These are phyloP conservation scores for Oconnorella tubifera DNA, from an alignment of 2,888 invertebrate species.

Conservation along the genomic window DNA sequence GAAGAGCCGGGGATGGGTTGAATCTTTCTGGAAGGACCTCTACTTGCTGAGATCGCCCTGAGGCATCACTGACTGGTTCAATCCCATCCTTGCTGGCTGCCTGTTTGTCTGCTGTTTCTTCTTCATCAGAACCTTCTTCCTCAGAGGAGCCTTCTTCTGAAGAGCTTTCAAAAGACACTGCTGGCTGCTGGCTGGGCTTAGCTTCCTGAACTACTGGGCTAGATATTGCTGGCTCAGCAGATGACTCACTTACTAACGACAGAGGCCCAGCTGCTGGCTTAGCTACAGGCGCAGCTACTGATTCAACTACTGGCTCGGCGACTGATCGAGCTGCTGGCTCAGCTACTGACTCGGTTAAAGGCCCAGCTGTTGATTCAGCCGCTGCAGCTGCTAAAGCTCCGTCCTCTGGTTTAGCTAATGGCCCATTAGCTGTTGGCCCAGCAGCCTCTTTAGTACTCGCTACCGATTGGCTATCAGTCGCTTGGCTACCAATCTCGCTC, in stretches of 20 bases:
- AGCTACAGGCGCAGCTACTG: background rate
- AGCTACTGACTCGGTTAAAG: background rate
- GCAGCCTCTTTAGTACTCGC: background rate
- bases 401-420: background rate
- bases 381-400: background rate
- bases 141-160: background rate
- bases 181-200: background rate
- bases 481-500: background rate
- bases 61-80: too few relatives aligned
- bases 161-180: background rate
- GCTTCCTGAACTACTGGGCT: background rate
- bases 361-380: background rate
- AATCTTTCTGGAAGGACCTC: constrained; percentile 1
- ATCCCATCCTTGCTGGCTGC: too few relatives aligned
- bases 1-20: background rate
- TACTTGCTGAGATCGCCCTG: too few relatives aligned
- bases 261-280: background rate
- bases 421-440: background rate
- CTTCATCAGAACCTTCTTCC: background rate
- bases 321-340: background rate
- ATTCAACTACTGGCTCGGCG: background rate
- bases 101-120: background rate
- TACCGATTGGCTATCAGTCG: background rate
- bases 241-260: background rate
- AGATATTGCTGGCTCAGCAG: background rate